phyloP scores from a whole-genome alignment of 2,888 invertebrate genomes.

The Andricus quercusramuli region DNA sequence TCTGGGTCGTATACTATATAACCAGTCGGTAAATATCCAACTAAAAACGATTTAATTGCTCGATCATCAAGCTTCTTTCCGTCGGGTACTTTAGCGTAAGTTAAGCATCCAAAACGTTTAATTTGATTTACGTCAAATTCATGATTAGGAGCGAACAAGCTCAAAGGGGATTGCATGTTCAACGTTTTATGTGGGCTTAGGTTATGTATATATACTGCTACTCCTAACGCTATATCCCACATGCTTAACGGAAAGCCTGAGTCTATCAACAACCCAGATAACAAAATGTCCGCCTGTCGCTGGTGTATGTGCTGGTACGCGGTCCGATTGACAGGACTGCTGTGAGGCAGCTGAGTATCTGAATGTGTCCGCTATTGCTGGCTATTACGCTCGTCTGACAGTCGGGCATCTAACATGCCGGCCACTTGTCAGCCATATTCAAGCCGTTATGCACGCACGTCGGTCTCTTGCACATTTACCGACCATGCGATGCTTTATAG shows the following conservation, averaged over 20 bases:
- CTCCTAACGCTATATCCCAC: background rate
- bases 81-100: background rate
- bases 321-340: too few relatives aligned
- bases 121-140: background rate
- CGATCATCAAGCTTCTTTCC: background rate
- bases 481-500: too few relatives aligned
- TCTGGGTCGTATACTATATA: constrained; percentile 51
- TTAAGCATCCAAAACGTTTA: background rate
- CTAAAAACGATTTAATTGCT: background rate
- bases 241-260: background rate
- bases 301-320: too few relatives aligned
- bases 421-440: too few relatives aligned
- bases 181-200: background rate
- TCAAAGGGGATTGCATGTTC: background rate
- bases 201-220: background rate
- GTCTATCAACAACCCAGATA: too few relatives aligned
- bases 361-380: too few relatives aligned
- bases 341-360: too few relatives aligned
- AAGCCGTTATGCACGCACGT: too few relatives aligned
- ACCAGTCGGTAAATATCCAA: constrained; percentile 23
- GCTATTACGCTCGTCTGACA: too few relatives aligned
- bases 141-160: background rate
- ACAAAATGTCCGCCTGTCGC: too few relatives aligned
- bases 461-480: too few relatives aligned
- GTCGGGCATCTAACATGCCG: too few relatives aligned